Base-by-base conservation (phyloP, 1,140 invertebrate species). In the Polyergus mexicanus region DNA sequence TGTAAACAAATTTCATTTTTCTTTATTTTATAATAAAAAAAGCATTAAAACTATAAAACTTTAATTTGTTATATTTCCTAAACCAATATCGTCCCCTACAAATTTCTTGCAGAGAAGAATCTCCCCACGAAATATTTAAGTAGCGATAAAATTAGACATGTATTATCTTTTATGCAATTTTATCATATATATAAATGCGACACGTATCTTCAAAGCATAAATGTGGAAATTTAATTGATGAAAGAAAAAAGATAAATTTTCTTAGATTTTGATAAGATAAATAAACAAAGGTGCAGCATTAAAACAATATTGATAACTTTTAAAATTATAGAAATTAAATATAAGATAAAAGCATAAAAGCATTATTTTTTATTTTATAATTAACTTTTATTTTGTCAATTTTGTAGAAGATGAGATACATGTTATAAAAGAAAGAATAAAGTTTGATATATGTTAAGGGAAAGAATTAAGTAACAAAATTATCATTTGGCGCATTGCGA, bases 261-360 rank as follows among this genome's bases (percentile, higher is more conserved):
- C 3, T 41, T n/a, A 54, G 1, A 54, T 58, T n/a, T 56, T 16
- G 65, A 80, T 80, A 69, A 80, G 32, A 80, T 69, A 66, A 32
- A 11, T 0, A 8, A 28, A 58, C 8, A 38, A 56, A 54, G 22
- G 32, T 38, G 11, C 38, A 1, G 13, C 3, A 22, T 69, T 35
- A n/a, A 51, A 78, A 35, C 44, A 35, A 56, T 41, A 41, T 41
- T 25, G 16, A 56, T 69, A 7, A 47, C 6, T 22, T 22, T 56
- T 56, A 16, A 19, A 69, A 28, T n/a, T 13, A 35, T 3, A 16
- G 13, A 54, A 65, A 80, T 80, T 56, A 32, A 77, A 22, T 11
- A 6, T 28, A 7, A 69, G 32, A 51, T 65, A n/a, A n/a, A n/a
- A n/a, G n/a, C n/a, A 19, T 44, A 11, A 38, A n/a, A 41, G 13